phyloP scores from a whole-genome alignment of 2,113 vertebrate genomes.

The Anthoscopus minutus region DNA sequence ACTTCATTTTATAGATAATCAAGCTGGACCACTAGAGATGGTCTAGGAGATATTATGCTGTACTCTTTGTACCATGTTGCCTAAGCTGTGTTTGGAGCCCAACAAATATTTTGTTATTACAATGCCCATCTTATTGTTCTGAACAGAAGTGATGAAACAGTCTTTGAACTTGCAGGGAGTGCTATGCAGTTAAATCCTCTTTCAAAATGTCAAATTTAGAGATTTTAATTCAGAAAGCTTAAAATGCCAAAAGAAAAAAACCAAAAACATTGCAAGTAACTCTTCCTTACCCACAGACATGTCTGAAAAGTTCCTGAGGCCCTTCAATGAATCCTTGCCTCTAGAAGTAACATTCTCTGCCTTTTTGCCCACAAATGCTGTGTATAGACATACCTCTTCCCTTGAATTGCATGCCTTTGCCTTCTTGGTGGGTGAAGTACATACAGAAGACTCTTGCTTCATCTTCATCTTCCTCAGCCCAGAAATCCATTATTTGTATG shows the following conservation, averaged over 20 bases:
- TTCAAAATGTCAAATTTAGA: background rate
- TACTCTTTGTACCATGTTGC: background rate
- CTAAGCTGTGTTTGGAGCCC: background rate
- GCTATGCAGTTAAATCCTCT: background rate
- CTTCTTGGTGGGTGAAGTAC: background rate
- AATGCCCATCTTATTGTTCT: background rate
- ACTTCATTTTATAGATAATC: background rate
- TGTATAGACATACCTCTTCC: fast-evolving
- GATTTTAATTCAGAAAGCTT: background rate
- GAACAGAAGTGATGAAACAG: background rate
- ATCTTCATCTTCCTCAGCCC: background rate
- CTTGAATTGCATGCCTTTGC: background rate
- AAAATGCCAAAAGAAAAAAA: background rate
- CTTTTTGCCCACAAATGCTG: background rate
- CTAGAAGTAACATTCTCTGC: background rate
- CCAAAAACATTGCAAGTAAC: background rate
- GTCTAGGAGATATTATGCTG: background rate
- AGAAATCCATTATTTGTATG: background rate
- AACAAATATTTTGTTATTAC: background rate
- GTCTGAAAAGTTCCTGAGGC: background rate
- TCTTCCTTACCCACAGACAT: background rate
- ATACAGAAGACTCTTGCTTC: background rate
- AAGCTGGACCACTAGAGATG: background rate
- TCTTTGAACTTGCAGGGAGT: background rate
- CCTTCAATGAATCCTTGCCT: background rate